Evolutionary conservation across 2,888 invertebrate species (phyloP).

Genomic region (Rhaphigaster nebulosa): DNA sequence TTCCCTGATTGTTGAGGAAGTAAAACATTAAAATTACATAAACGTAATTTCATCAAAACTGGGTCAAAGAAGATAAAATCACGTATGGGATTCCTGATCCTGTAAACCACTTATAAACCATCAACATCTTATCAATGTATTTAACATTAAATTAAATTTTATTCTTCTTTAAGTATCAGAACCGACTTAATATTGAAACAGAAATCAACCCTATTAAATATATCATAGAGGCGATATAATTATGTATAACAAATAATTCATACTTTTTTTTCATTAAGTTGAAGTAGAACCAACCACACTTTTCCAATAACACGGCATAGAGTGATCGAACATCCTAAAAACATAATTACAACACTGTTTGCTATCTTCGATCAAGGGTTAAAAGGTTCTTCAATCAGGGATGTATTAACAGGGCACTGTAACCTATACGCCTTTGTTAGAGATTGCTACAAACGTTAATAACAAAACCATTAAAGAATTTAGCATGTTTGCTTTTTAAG

Average conservation of each 20-base stretch:
- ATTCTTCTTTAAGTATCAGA: too few relatives aligned
- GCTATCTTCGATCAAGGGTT: conserved; percentile 1
- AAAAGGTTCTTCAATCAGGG: neutral
- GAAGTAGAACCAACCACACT: neutral
- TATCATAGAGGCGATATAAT: too few relatives aligned
- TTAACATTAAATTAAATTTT: too few relatives aligned
- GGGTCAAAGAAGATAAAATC: too few relatives aligned
- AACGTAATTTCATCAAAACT: too few relatives aligned
- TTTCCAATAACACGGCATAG: neutral
- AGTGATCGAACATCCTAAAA: neutral
- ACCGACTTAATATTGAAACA: too few relatives aligned
- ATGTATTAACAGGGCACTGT: neutral
- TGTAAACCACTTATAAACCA: too few relatives aligned
- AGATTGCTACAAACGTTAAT: neutral
- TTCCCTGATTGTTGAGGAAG: too few relatives aligned
- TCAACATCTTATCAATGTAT: too few relatives aligned
- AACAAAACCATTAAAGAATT: neutral
- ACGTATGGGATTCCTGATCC: too few relatives aligned
- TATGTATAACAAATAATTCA: neutral
- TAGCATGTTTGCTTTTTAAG: neutral
- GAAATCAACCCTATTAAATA: too few relatives aligned
- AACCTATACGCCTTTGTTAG: neutral
- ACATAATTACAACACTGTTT: conserved; percentile 22
- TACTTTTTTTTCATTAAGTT: neutral
- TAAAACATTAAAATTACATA: too few relatives aligned